Conservation (phyloP, 2,797 vertebrate genomes). For the Rhabdomys pumilio region DNA sequence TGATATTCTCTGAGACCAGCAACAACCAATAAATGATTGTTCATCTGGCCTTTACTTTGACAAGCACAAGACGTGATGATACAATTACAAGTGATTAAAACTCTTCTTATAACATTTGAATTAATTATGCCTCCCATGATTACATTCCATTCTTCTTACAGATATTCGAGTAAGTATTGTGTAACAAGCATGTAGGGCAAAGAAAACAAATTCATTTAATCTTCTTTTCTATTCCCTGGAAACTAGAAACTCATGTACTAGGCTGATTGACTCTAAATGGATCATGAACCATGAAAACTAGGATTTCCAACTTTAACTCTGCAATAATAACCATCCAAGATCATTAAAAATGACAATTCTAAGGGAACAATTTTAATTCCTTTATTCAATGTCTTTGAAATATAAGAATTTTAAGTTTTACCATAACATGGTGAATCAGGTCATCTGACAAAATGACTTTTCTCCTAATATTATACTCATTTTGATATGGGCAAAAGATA, state of each 20-base stretch:
- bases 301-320: not conserved
- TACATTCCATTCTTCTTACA: not conserved
- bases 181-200: not conserved
- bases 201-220: conserved; percentile 15
- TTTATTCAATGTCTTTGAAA: not conserved
- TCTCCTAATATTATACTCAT: not conserved
- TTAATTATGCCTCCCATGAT: not conserved
- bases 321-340: not conserved
- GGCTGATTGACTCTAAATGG: not conserved
- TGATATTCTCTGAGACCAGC: not conserved
- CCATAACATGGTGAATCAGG: not conserved
- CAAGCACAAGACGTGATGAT: not conserved
- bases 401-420: not conserved
- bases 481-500: not conserved
- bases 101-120: not conserved
- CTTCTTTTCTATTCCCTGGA: not conserved
- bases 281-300: conserved; percentile 20
- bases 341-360: not conserved
- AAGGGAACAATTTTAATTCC: not conserved
- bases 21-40: not conserved
- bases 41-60: not conserved
- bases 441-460: not conserved
- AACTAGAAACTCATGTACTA: not conserved
- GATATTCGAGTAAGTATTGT: conserved; percentile 37
- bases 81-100: not conserved